Evolutionary conservation across 2,797 vertebrate genomes (phyloP), one percentile per base, ranked within the genome.

Genomic region (Crocidura indochinensis): DNA sequence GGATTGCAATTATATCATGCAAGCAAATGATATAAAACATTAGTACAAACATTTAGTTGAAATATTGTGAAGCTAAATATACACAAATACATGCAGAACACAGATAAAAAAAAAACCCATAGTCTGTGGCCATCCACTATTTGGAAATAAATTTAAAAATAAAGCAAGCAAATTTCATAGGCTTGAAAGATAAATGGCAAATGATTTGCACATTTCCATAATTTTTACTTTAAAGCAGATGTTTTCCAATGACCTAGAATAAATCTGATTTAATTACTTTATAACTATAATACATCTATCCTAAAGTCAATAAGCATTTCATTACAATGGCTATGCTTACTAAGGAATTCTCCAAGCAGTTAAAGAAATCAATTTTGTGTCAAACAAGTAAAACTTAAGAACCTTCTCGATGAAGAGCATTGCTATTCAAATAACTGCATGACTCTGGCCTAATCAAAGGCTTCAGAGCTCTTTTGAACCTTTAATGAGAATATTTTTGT

Each of bases 171-270:
- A 62, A 3, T 80, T 47, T 24, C 14, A 27, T 4, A 68, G n/a
- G 53, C 6, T 49, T 88, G 71, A 86, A 77, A 67, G 22, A 80
- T 0, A 83, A n/a, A 38, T 76, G 27, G 17, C 24, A 3, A 75
- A 47, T 19, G 49, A 86, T 72, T 2, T 81, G 17, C 10, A 22
- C 49, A 27, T 31, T 56, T 81, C 6, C 15, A 10, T n/a, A 31
- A 78, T 72, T 88, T 78, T 91, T 82, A 69, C 46, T 87, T 91
- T 69, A 76, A 89, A 88, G 62, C 53, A 56, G 8, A 22, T 49
- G 6, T 46, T 91, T 90, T 88, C 44, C 78, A 87, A 60, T 82
- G 71, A 71, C 22, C 31, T 60, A 56, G 64, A 91, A 75, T 46
- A 81, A 86, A 72, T 26, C 12, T 81, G 69, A 67, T 73, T 77